Conservation (phyloP, 1,140 invertebrate species). For the Vollenhovia emeryi region DNA sequence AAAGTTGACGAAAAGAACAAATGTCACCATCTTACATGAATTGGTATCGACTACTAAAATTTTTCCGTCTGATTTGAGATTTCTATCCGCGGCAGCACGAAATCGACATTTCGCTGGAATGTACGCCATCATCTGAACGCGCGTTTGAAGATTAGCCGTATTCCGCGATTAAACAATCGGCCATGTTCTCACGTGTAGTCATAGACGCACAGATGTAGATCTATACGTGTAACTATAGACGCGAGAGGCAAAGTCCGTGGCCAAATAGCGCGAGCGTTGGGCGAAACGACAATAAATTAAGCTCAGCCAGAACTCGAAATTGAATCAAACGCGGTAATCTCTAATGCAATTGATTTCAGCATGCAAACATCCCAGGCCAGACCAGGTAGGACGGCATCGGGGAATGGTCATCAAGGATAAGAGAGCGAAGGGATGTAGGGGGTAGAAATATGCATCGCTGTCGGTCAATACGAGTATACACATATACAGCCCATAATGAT, state of each 20-base stretch:
- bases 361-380: constrained; percentile 65
- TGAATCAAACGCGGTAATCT: constrained; percentile 79
- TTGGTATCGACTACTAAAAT: not conserved
- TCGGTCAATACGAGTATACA: constrained; percentile 14
- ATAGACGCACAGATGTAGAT: constrained; percentile 12
- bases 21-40: not conserved
- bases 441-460: not conserved
- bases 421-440: not conserved
- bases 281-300: constrained; percentile 78
- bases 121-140: not conserved
- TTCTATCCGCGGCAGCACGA: not conserved
- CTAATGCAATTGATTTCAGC: constrained; percentile 74
- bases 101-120: not conserved
- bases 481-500: constrained; percentile 41
- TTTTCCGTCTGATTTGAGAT: not conserved
- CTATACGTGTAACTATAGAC: constrained; percentile 42
- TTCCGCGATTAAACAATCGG: constrained; percentile 47
- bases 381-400: constrained; percentile 6
- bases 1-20: not conserved
- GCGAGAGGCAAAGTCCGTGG: constrained; percentile 57
- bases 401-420: constrained; percentile 9
- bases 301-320: constrained; percentile 75
- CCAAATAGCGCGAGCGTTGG: constrained; percentile 65
- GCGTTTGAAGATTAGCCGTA: constrained; percentile 30
- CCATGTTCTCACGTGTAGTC: constrained; percentile 49